phyloP scores from a whole-genome alignment of 2,113 vertebrate species.

The Speoplatyrhinus poulsoni region DNA sequence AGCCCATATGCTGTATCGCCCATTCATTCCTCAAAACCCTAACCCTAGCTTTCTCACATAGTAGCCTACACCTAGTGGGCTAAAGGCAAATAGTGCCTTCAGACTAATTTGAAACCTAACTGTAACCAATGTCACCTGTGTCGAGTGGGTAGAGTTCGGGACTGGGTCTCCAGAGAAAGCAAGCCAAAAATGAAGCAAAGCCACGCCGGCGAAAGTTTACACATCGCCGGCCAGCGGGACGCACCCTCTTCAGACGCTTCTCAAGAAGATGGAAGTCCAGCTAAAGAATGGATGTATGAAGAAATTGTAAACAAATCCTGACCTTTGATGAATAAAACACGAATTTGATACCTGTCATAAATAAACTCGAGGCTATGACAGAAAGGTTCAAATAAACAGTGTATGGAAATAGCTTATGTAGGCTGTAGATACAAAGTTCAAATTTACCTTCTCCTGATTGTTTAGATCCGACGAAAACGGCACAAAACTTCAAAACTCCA shows the following conservation, averaged over 20 bases:
- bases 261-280: conserved; percentile 9
- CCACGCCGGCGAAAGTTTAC: conserved; percentile 46
- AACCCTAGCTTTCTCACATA: conserved; percentile 61
- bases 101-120: no score
- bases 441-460: no score
- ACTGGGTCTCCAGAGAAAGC: conserved; percentile 55
- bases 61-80: not conserved
- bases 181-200: conserved; percentile 61
- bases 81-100: no score
- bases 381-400: not conserved
- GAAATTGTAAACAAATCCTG: not conserved
- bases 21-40: not conserved
- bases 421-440: not conserved
- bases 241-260: conserved; percentile 11
- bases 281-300: not conserved
- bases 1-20: not conserved
- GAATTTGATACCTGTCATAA: not conserved
- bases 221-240: conserved; percentile 42
- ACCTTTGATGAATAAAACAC: not conserved
- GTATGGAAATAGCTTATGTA: no score
- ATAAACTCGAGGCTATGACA: not conserved
- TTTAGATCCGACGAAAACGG: no score
- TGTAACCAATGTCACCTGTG: no score
- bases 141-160: conserved; percentile 23
- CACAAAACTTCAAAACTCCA: no score